Evolutionary conservation across 2,888 invertebrate species (phyloP), one percentile per base, ranked within the genome.

Genomic region (Xestia sexstrigata): DNA sequence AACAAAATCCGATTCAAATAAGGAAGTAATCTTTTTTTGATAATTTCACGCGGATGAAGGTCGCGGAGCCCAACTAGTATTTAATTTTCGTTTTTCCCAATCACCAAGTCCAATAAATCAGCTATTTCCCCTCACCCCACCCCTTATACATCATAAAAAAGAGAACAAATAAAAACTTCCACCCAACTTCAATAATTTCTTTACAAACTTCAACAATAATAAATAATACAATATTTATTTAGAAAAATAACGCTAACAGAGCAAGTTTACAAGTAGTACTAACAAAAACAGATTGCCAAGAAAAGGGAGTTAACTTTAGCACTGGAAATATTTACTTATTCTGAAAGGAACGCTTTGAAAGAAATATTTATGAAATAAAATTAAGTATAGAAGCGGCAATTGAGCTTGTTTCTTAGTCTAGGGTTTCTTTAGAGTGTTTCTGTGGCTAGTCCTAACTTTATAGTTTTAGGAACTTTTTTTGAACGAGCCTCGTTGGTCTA

Each of bases 151-250:
- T 60, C 8, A 30, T 30, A 60, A 30, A 35, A 60, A 60, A 17
- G 17, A 8, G 0, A 30, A 30, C 8, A 30, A 60, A 20, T 30
- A 60, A 60, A 30, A 60, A 70, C 20, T 69, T 66, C 8, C 15
- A 52, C 30, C 1, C 2, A 65, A 55, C 83, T 71, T 65, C 30
- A 30, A 26, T 65, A 69, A 63, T 69, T 81, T 69, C 42, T 78
- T 65, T 63, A 8, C 2, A 0, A n/a, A 81, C 79, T 83, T 62
- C 23, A 30, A 67, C 68, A n/a, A 72, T 78, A 70, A 70, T n/a
- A n/a, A n/a, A n/a, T 60, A 78, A 71, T 79, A 79, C 74, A 83
- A 83, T 69, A 74, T 79, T 68, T 84, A 68, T 74, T 67, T 70
- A 45, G 17, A 79, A 72, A 84, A 74, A 74, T 74, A 69, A 71